Evolutionary conservation across 2,113 vertebrate species (phyloP), one percentile per base, ranked within the genome.

Genomic region (Dunckerocampus dactyliophorus): DNA sequence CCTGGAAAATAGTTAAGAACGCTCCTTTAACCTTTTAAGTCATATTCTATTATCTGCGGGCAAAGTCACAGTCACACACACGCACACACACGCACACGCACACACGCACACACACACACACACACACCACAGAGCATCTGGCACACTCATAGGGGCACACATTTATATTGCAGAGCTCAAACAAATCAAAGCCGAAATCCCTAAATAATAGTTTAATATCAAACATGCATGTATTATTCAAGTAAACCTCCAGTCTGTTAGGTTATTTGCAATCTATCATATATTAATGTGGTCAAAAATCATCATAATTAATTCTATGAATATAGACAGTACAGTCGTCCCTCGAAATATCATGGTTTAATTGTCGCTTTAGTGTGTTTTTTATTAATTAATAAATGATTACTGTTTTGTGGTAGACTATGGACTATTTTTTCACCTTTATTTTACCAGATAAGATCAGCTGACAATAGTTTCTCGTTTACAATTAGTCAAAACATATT

Each of bases 11-110:
- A 77, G 69, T 84, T 82, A 82, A 65, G 58, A 73, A 37, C 6
- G 67, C 47, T 77, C 79, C 56, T 77, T 86, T 83, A 74, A 84
- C 85, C 82, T 86, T 79, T 78, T 61, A 65, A 79, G 80, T 82
- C 80, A 71, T 60, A 60, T 71, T 82, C 58, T 75, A 81, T 83
- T 84, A 80, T 76, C 65, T 74, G 49, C 59, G 56, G 43, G 52
- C 51, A 59, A 59, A 82, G 43, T 24, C 21, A 17, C 12, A 64
- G 20, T 24, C 4, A 14, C 24, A 20, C 47, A 20, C 15, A 19
- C 47, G 8, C 47, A 21, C 20, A n/a, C 46, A 16, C 17, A 55
- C 43, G n/a, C n/a, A 17, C n/a, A n/a, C 15, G 16, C 52, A 16
- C 34, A 48, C 14, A 8, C 20, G 4, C 47, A 20, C 15, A 19